Evolutionary conservation across 2,888 invertebrate species (phyloP), one percentile per base, ranked within the genome.

Genomic region (Octodonta nipae): DNA sequence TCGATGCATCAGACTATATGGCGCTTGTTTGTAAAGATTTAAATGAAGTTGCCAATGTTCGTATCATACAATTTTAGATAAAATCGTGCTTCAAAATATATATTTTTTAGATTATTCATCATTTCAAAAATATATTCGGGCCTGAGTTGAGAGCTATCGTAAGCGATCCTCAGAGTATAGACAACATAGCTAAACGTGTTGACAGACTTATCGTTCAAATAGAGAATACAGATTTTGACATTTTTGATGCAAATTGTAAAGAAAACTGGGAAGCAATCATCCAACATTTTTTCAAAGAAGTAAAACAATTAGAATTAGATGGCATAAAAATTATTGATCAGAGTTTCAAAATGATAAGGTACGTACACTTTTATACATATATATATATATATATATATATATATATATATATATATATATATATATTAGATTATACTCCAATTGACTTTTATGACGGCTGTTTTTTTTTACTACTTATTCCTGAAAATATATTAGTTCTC

Each of bases 101-200:
- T 8, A 13, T 14, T n/a, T 36, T 28, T 6, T 52, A 79, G 78
- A 76, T 85, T 0, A 67, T 88, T 3, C 75, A 84, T 50, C 85
- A 89, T 52, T 91, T 89, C 53, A 79, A 85, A 56, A 86, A 87
- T 45, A 81, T 92, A 37, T 89, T 92, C 55, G 88, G 89, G 0
- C 69, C 77, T 1, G 85, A 89, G 49, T 61, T 92, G 2, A 86
- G 87, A 52, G 78, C 86, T 0, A 82, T 91, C 16, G 82, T 89
- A 17, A 79, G 77, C 38, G 87, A 91, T 55, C 86, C 88, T 0
- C 77, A 82, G 6, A 78, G 83, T 49, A 84, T 92, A 28, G 88
- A 91, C 51, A 77, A 78, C 40, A 79, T 91, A 3, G 70, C 86
- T 11, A 78, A 82, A 41, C 74, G 83, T 36, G 82, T 91, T 1